phyloP scores from a whole-genome alignment of 2,888 invertebrate species.

The Orchesellides sinensis region DNA sequence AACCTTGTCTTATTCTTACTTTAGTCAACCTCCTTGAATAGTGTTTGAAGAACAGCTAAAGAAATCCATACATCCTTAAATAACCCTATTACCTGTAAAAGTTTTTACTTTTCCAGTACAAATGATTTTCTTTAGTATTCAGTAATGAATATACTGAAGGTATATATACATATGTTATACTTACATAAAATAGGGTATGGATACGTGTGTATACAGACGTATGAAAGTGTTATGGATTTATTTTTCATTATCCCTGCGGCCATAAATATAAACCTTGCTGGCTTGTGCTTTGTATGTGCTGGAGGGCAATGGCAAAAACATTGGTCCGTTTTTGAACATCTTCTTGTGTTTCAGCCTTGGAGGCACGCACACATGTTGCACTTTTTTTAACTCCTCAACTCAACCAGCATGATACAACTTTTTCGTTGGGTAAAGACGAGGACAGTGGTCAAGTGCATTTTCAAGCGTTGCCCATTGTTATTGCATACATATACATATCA shows the following conservation, averaged over 20 bases:
- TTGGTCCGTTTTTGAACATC: slow-evolving; percentile 43
- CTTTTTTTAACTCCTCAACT: slow-evolving; percentile 30
- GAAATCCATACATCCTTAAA: background rate
- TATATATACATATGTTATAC: background rate
- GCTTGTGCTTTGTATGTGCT: slow-evolving; percentile 45
- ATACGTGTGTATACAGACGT: background rate
- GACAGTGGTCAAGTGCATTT: slow-evolving; percentile 62
- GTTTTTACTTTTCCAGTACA: slow-evolving; percentile 10
- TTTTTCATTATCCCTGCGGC: background rate
- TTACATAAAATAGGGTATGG: background rate
- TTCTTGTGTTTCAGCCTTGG: slow-evolving; percentile 44
- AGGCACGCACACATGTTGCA: slow-evolving; percentile 59
- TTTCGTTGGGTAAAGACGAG: background rate
- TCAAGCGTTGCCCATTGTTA: slow-evolving; percentile 32
- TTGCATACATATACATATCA: no score
- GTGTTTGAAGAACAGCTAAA: background rate
- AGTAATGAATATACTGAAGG: background rate
- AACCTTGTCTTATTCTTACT: background rate
- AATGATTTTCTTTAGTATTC: background rate
- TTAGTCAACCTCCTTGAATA: background rate
- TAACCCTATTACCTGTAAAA: background rate
- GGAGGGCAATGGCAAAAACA: slow-evolving; percentile 64
- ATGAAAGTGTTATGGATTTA: background rate
- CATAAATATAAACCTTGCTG: slow-evolving; percentile 23
- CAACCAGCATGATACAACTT: background rate